phyloP scores from a whole-genome alignment of 2,797 vertebrate species.

The Australoheros facetus region DNA sequence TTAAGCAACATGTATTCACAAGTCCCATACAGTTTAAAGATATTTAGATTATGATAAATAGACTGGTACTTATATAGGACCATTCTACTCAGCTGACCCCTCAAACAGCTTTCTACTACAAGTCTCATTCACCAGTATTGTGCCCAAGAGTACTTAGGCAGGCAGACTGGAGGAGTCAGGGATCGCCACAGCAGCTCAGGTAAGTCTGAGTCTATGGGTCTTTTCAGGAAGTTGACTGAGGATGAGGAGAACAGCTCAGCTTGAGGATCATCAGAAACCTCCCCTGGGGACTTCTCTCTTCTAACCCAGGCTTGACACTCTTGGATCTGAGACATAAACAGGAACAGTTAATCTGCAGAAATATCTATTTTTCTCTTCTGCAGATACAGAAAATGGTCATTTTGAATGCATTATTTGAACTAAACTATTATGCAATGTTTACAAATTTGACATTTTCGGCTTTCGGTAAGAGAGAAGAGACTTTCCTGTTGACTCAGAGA shows the following conservation, averaged over 20 bases:
- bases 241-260: slow-evolving; percentile 56
- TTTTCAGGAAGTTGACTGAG: slow-evolving; percentile 67
- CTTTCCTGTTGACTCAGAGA: neutral
- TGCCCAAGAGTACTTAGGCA: neutral
- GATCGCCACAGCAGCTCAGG: neutral
- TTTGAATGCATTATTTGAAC: neutral
- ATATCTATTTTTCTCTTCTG: too few relatives aligned
- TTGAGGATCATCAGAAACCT: slow-evolving; percentile 71
- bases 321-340: neutral
- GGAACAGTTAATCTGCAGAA: neutral
- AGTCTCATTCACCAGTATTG: neutral
- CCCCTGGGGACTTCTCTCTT: slow-evolving; percentile 56
- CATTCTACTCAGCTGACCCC: too few relatives aligned
- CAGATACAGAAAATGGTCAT: neutral
- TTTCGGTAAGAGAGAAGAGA: neutral
- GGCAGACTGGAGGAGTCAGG: neutral
- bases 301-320: slow-evolving; percentile 72
- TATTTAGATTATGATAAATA: too few relatives aligned
- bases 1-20: too few relatives aligned
- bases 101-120: neutral
- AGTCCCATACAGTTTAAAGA: too few relatives aligned
- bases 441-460: slow-evolving; percentile 11
- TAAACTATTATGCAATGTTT: slow-evolving; percentile 25
- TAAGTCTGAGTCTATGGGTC: neutral
- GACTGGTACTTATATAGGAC: too few relatives aligned